phyloP scores from a whole-genome alignment of 2,888 invertebrate species.

The Hyposoter didymator region DNA sequence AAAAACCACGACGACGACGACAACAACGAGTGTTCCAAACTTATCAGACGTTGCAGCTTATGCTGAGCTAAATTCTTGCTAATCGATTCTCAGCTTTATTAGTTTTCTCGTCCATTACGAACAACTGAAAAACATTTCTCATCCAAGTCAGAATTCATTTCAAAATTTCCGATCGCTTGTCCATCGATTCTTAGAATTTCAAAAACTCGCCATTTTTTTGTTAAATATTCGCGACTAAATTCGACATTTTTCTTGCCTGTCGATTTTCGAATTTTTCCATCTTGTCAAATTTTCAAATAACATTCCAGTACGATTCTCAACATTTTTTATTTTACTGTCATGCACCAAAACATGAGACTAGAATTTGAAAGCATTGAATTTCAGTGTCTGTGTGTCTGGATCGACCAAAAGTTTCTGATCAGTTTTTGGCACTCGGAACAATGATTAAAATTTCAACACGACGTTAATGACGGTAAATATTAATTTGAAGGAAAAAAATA shows the following conservation, averaged over 20 bases:
- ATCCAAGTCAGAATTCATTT: too few relatives aligned
- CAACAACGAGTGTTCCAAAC: constrained; percentile 74
- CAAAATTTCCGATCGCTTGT: too few relatives aligned
- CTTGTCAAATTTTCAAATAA: background rate
- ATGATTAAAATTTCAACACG: constrained; percentile 1
- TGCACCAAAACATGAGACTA: background rate
- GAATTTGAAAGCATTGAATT: background rate
- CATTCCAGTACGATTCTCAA: too few relatives aligned
- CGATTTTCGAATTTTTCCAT: too few relatives aligned
- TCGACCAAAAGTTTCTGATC: background rate
- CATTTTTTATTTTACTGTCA: background rate
- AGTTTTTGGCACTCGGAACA: constrained; percentile 11
- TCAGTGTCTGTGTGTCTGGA: background rate
- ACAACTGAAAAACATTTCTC: background rate
- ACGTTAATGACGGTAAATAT: background rate
- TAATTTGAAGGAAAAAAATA: background rate
- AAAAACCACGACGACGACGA: constrained; percentile 70
- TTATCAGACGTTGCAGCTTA: constrained; percentile 76
- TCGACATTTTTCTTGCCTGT: too few relatives aligned
- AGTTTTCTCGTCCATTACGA: background rate
- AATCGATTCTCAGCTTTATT: background rate
- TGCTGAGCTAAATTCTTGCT: constrained; percentile 69
- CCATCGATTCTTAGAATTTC: too few relatives aligned
- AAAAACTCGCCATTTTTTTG: too few relatives aligned
- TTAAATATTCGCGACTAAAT: too few relatives aligned